Evolutionary conservation across 2,797 vertebrate genomes (phyloP).

Genomic region (Novumbra hubbsi): DNA sequence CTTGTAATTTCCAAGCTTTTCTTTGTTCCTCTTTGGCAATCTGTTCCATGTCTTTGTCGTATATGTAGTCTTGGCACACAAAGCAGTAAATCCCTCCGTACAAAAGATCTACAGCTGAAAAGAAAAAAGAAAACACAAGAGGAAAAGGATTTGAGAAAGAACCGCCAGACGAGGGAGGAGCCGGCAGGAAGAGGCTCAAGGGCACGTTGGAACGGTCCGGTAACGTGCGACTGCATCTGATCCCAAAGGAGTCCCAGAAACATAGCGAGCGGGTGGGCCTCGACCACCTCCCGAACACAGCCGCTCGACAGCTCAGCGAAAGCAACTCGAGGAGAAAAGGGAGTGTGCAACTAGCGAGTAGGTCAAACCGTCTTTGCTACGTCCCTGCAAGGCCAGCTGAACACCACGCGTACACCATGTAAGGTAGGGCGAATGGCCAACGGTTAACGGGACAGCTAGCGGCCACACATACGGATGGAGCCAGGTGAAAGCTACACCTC

Average conservation of each 20-base stretch:
- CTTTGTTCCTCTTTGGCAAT: constrained; percentile 92
- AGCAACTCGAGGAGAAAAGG: neutral
- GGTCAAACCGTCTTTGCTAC: neutral
- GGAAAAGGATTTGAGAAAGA: neutral
- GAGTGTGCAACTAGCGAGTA: neutral
- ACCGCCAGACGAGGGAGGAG: neutral
- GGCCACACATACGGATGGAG: neutral
- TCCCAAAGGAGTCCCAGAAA: no score
- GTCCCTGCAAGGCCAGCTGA: neutral
- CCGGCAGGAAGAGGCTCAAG: neutral
- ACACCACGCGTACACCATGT: neutral
- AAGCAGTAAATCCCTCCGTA: constrained; percentile 90
- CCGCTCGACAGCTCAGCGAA: no score
- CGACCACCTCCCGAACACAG: neutral
- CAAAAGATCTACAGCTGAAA: constrained; percentile 83
- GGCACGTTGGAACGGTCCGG: neutral
- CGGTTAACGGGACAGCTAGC: neutral
- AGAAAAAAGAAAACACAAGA: constrained; percentile 1
- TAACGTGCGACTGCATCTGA: neutral
- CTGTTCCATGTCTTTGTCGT: constrained; percentile 91
- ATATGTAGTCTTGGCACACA: constrained; percentile 91
- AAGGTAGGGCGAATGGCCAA: neutral
- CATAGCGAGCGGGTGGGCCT: no score
- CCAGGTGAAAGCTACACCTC: neutral
- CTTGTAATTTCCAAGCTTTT: constrained; percentile 90